Evolutionary conservation across 2,113 vertebrate species (phyloP).

Genomic region (Pseudois nayaur): DNA sequence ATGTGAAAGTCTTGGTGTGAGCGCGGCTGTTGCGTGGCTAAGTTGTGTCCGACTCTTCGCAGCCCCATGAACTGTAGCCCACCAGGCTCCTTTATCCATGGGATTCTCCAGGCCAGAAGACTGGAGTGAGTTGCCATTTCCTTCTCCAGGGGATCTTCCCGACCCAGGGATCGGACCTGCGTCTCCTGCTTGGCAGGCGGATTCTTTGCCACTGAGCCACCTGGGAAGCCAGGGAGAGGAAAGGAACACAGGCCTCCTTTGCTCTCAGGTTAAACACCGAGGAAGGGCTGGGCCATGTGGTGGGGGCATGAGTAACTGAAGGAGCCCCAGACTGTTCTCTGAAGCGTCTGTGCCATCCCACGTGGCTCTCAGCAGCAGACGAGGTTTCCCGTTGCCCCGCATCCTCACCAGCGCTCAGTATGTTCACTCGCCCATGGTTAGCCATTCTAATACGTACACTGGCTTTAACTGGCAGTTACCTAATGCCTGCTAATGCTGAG

Average conservation of each 20-base stretch:
- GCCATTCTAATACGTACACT: rapidly evolving
- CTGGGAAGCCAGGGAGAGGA: background rate
- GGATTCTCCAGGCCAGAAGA: background rate
- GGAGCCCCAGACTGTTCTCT: background rate
- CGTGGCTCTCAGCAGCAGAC: rapidly evolving
- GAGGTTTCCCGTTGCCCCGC: background rate
- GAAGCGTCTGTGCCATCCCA: rapidly evolving
- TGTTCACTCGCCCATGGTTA: rapidly evolving
- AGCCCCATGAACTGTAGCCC: background rate
- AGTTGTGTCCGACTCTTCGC: rapidly evolving
- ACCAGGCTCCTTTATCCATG: rapidly evolving
- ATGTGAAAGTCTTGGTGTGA: background rate
- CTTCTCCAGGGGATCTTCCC: background rate
- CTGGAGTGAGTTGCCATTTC: background rate
- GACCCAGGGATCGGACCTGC: background rate
- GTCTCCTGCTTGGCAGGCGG: background rate
- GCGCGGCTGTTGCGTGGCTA: background rate
- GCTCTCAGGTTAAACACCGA: background rate
- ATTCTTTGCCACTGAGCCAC: background rate
- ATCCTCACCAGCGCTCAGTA: rapidly evolving
- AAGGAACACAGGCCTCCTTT: background rate
- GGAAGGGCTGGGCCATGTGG: background rate
- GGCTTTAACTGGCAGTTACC: background rate
- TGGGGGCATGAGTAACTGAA: too few species aligned
- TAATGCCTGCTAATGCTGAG: background rate